A percentile compares a stretch with the other conserved stretches of the same genome.
Conservation (phyloP, 1,140 invertebrate genomes). For the Drosophila pseudoobscura region DNA sequence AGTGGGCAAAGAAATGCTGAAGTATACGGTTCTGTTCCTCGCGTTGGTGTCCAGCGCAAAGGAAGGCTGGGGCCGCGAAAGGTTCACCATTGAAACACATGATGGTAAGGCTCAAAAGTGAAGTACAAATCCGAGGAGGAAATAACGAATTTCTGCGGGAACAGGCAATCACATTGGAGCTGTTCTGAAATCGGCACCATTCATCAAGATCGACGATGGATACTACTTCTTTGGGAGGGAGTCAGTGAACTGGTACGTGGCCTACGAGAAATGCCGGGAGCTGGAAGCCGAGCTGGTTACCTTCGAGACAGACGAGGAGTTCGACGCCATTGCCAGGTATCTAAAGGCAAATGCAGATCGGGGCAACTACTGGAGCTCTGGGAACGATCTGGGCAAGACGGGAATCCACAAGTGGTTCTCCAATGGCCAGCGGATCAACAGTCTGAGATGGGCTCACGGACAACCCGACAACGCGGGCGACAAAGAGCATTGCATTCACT, state of each 20-base stretch:
- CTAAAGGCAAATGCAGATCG: background rate
- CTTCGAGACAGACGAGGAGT: conserved; percentile 38
- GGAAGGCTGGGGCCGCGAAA: conserved; percentile 4
- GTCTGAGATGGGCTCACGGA: conserved; percentile 24
- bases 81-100: conserved; percentile 19
- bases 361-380: conserved; percentile 39
- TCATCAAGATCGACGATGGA: conserved; percentile 20
- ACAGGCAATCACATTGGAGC: conserved; percentile 23
- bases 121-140: background rate
- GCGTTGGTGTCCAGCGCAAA: conserved; percentile 6
- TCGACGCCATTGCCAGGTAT: conserved; percentile 13
- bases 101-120: conserved; percentile 12
- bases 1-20: conserved; percentile 30
- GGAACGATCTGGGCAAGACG: conserved; percentile 41
- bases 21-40: conserved; percentile 20
- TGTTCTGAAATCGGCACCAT: conserved; percentile 22
- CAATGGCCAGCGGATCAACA: conserved; percentile 27
- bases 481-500: conserved; percentile 44
- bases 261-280: conserved; percentile 37
- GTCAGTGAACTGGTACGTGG: conserved; percentile 34
- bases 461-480: conserved; percentile 48
- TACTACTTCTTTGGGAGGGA: conserved; percentile 43
- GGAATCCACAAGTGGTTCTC: conserved; percentile 43
- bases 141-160: too few relatives aligned
- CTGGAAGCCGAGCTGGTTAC: conserved; percentile 36